These are phyloP conservation scores for Psilopsiagon aymara DNA, from an alignment of 2,113 vertebrate species.

Conservation along the genomic window DNA sequence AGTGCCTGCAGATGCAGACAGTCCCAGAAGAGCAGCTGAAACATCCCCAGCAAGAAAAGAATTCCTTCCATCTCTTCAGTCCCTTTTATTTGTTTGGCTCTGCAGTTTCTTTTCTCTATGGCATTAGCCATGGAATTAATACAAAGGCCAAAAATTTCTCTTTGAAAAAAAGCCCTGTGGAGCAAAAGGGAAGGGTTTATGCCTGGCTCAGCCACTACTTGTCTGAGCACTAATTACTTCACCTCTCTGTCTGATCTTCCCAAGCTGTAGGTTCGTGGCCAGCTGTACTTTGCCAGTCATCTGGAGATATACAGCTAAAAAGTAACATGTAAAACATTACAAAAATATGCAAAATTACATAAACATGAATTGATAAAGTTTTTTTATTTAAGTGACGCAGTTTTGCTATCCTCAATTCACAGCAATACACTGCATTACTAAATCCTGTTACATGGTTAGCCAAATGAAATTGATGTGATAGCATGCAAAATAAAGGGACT, in stretches of 20 bases:
- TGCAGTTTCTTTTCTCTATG: background rate
- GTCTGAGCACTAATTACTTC: background rate
- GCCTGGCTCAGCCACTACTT: background rate
- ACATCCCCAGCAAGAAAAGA: background rate
- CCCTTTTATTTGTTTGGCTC: constrained; percentile 53
- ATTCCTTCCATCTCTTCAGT: background rate
- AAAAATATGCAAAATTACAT: background rate
- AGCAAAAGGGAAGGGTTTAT: background rate
- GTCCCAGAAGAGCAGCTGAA: constrained; percentile 7
- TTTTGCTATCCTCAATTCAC: background rate
- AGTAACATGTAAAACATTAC: background rate
- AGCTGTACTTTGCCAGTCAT: background rate
- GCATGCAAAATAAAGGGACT: background rate
- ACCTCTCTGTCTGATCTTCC: background rate
- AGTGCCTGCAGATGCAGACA: constrained; percentile 1
- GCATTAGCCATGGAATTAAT: constrained; percentile 54
- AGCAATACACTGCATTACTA: background rate
- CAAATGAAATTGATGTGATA: background rate
- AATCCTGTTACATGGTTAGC: background rate
- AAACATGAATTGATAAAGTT: background rate
- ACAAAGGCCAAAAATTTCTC: constrained; percentile 20
- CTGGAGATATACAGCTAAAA: background rate
- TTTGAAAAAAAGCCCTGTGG: background rate
- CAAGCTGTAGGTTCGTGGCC: background rate
- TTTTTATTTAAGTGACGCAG: background rate